Evolutionary conservation across 1,140 invertebrate species (phyloP), one percentile per base, ranked within the genome.

Genomic region (Paralvinella palmiformis): DNA sequence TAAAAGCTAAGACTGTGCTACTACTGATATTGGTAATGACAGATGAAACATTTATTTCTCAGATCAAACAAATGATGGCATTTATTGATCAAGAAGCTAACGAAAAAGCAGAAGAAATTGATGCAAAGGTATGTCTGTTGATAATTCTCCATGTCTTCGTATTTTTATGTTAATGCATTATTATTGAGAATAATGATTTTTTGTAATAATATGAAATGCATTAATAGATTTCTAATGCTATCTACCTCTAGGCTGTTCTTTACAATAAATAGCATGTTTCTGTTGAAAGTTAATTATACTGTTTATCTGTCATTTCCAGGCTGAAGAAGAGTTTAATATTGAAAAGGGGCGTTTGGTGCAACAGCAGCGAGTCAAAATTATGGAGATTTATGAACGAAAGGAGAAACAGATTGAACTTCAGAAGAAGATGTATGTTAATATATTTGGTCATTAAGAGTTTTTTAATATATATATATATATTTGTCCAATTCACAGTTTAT

Each of bases 11-110:
- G n/a, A n/a, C n/a, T n/a, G n/a, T n/a, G n/a, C n/a, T n/a, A n/a
- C n/a, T n/a, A n/a, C n/a, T n/a, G n/a, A n/a, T n/a, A n/a, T n/a
- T n/a, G n/a, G n/a, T n/a, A n/a, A n/a, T n/a, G n/a, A n/a, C n/a
- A n/a, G n/a, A 52, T 20, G n/a, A 52, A 29, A 10, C 48, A 3
- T 52, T 22, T 60, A 35, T 36, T 27, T 73, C 72, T 45, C 78
- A 98, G 94, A 97, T 98, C 81, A 95, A 97, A 84, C 96, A 99
- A 82, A 99, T 99, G 96, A 98, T 99, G 92, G 96, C 95, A 83
- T 99, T 99, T 86, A 99, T 99, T 83, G 96, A 99, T 84, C 96
- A 99, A 86, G 96, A 99, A 83, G 96, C 96, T 80, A 98, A 97
- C 87, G 96, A 99, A 86, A 99, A 99, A 84, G 96, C 94, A 45